phyloP scores from a whole-genome alignment of 2,113 vertebrate species.

The Tretioscincus oriximinensis region DNA sequence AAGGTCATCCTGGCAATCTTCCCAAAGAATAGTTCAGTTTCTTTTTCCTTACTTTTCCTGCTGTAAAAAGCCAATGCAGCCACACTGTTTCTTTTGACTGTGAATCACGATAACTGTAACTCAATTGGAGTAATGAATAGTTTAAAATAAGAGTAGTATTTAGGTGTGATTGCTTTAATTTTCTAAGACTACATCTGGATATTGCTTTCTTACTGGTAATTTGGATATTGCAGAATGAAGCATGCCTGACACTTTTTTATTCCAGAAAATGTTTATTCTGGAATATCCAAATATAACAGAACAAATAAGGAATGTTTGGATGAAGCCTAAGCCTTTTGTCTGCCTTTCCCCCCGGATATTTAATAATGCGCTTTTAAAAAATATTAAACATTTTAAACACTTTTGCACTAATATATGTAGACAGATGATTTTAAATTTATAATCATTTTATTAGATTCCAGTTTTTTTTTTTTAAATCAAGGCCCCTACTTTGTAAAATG shows the following conservation, averaged over 20 bases:
- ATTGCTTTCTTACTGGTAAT: no score
- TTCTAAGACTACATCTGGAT: not conserved
- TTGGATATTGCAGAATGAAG: no score
- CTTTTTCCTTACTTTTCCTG: not conserved
- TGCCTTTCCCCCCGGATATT: not conserved
- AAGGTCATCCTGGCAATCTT: conserved; percentile 22
- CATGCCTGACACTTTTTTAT: no score
- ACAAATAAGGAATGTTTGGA: no score
- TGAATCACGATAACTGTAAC: not conserved
- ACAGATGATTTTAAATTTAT: not conserved
- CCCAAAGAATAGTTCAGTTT: conserved; percentile 6
- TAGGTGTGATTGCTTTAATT: not conserved
- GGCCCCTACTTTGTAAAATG: no score
- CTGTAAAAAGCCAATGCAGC: not conserved
- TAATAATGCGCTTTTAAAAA: not conserved
- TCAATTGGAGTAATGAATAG: accelerated
- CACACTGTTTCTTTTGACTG: not conserved
- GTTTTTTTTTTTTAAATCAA: no score
- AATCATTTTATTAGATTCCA: no score
- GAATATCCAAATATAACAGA: no score
- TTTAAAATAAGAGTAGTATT: not conserved
- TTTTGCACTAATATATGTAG: not conserved
- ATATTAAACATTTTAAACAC: not conserved
- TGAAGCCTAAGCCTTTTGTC: not conserved
- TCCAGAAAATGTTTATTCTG: no score